Evolutionary conservation across 2,797 vertebrate species (phyloP).

Genomic region (Hylomyscus alleni): DNA sequence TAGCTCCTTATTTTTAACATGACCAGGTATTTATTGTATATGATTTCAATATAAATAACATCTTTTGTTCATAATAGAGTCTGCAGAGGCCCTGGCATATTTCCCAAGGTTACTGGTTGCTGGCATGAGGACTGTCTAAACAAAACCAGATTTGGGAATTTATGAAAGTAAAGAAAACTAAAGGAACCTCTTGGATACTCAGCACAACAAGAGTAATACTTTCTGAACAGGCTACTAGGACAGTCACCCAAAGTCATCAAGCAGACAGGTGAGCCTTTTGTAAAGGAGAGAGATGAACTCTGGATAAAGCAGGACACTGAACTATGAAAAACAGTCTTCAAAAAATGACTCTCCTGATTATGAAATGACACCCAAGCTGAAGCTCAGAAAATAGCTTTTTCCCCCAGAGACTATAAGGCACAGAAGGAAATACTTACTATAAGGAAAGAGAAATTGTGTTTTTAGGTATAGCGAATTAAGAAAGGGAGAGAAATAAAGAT

Average conservation of each 20-base stretch:
- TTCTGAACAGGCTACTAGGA: neutral
- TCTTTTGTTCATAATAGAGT: slow-evolving; percentile 18
- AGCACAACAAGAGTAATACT: neutral
- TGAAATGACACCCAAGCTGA: neutral
- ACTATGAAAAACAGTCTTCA: neutral
- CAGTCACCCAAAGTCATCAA: neutral
- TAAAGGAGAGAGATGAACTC: neutral
- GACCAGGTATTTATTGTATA: neutral
- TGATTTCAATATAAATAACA: neutral
- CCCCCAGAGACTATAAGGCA: neutral
- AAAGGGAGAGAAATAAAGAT: neutral
- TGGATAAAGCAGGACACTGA: neutral
- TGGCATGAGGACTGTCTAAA: neutral
- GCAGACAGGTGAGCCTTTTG: neutral
- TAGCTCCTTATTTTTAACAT: slow-evolving; percentile 17
- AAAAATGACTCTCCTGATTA: neutral
- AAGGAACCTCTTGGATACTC: neutral
- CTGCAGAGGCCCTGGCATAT: neutral
- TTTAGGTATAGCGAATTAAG: neutral
- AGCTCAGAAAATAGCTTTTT: neutral
- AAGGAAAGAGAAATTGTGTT: neutral
- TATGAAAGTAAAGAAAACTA: neutral
- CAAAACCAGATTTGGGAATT: neutral
- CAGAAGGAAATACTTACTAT: too few species aligned
- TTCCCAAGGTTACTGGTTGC: neutral